Percentiles rank a stretch among this genome's conserved stretches.
Evolutionary conservation across 2,888 invertebrate species (phyloP).

Genomic region (Ormia ochracea): DNA sequence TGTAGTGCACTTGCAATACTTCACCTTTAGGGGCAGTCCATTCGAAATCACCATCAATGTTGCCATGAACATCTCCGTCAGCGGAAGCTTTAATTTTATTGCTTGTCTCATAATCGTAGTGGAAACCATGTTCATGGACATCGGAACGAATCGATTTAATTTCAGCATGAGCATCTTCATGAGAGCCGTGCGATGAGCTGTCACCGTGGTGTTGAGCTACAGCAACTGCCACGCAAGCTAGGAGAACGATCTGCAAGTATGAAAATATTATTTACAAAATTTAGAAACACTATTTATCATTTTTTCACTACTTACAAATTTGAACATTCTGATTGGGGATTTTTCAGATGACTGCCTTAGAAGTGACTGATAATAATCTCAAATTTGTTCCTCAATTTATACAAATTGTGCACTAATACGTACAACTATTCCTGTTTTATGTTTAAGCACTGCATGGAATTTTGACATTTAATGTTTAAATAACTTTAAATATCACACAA

Average conservation of each 20-base stretch:
- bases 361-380: too few relatives aligned
- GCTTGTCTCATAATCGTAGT: slow-evolving; percentile 64
- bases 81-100: too few relatives aligned
- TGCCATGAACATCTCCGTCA: too few relatives aligned
- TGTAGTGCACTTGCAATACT: too few relatives aligned
- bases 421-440: too few relatives aligned
- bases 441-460: background rate
- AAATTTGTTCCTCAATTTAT: too few relatives aligned
- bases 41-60: too few relatives aligned
- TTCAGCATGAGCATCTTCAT: background rate
- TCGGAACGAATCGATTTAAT: slow-evolving; percentile 47
- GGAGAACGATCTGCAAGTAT: slow-evolving; percentile 19
- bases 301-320: slow-evolving; percentile 58
- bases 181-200: background rate
- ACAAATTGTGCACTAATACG: too few relatives aligned
- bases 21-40: too few relatives aligned
- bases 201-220: slow-evolving; percentile 9
- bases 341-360: too few relatives aligned
- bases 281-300: background rate
- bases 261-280: background rate
- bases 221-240: slow-evolving; percentile 29
- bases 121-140: slow-evolving; percentile 69
- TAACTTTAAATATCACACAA: background rate
- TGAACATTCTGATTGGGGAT: too few relatives aligned
- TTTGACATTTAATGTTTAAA: slow-evolving; percentile 1